Evolutionary conservation across 2,113 vertebrate species (phyloP).

Genomic region (Gadus macrocephalus): DNA sequence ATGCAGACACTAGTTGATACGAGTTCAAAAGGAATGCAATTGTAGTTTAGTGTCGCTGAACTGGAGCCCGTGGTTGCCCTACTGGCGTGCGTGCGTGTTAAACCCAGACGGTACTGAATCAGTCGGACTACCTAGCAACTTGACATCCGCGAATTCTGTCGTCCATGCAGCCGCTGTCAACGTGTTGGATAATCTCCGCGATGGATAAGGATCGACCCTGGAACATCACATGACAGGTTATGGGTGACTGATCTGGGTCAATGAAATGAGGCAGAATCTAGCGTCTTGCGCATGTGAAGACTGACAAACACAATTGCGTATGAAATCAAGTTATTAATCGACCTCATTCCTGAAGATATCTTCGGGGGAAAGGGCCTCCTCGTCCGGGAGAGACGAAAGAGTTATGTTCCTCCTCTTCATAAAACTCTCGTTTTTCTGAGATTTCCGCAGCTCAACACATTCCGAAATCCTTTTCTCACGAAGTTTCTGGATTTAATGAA

Average conservation of each 20-base stretch:
- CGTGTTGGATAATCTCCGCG: constrained; percentile 73
- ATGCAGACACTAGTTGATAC: too few relatives aligned
- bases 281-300: background rate
- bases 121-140: constrained; percentile 77
- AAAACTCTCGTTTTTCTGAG: constrained; percentile 80
- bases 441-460: constrained; percentile 80
- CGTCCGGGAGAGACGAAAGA: constrained; percentile 44
- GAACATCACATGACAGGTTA: constrained; percentile 6
- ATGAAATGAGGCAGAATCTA: too few relatives aligned
- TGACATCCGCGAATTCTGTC: constrained; percentile 78
- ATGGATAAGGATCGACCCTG: constrained; percentile 62
- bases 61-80: too few relatives aligned
- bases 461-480: constrained; percentile 72
- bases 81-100: background rate
- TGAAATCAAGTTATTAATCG: background rate
- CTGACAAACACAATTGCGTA: too few relatives aligned
- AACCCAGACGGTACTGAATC: background rate
- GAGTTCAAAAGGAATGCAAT: too few relatives aligned
- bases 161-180: constrained; percentile 62
- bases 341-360: constrained; percentile 49
- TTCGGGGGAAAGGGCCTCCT: constrained; percentile 47
- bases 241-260: background rate
- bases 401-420: constrained; percentile 81
- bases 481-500: constrained; percentile 62
- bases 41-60: background rate